A percentile compares a stretch with the other conserved stretches of the same genome.
Evolutionary conservation across 1,140 invertebrate genomes (phyloP).

Genomic region (Drosophila mojavensis): DNA sequence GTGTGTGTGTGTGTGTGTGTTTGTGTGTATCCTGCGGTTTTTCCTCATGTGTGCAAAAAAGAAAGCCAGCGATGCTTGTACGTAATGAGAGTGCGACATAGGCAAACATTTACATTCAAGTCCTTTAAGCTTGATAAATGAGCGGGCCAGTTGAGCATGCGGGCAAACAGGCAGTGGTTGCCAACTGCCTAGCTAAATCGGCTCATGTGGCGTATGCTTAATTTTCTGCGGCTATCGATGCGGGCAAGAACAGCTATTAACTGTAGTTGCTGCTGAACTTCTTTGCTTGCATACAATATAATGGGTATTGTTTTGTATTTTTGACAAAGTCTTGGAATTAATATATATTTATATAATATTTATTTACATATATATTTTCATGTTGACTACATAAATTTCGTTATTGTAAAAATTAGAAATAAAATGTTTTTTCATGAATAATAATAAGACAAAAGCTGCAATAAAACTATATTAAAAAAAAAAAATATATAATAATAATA

Average conservation of each 20-base stretch:
- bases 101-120: constrained; percentile 65
- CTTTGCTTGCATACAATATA: no score
- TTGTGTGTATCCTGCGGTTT: constrained; percentile 32
- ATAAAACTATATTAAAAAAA: no score
- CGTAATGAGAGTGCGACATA: constrained; percentile 61
- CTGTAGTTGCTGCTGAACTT: no score
- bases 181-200: constrained; percentile 29
- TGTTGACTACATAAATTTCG: no score
- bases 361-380: no score
- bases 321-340: no score
- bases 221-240: constrained; percentile 33
- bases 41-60: constrained; percentile 57
- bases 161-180: constrained; percentile 2
- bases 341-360: no score
- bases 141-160: constrained; percentile 32
- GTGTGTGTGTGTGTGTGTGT: constrained; percentile 37
- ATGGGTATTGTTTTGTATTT: no score
- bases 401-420: no score
- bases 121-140: constrained; percentile 80
- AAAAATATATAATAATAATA: no score
- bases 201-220: constrained; percentile 55
- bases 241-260: constrained; percentile 2
- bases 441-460: no score
- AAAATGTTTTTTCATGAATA: no score
- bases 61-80: constrained; percentile 20